Conservation (phyloP, 1,140 invertebrate genomes). For the Drosophila biarmipes region DNA sequence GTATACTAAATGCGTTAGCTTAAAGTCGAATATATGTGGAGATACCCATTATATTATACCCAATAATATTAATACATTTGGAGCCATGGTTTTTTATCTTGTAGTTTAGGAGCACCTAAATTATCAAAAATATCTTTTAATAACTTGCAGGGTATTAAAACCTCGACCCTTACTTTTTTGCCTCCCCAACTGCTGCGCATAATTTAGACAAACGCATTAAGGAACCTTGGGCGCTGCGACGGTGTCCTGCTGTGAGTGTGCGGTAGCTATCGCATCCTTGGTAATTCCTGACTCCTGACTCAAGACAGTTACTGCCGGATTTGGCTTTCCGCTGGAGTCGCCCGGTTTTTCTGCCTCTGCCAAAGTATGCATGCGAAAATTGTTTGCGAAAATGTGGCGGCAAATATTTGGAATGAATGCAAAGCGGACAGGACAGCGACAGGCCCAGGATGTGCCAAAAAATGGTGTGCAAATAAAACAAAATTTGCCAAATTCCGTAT, state of each 20-base stretch:
- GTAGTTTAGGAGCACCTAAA: background rate
- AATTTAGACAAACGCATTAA: slow-evolving; percentile 75
- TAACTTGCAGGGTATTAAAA: background rate
- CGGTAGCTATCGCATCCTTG: slow-evolving; percentile 27
- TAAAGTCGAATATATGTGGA: too few relatives aligned
- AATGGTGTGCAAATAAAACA: slow-evolving; percentile 41
- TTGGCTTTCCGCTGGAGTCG: slow-evolving; percentile 18
- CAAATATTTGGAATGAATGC: slow-evolving; percentile 78
- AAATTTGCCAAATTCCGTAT: slow-evolving; percentile 27
- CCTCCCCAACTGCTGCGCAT: slow-evolving; percentile 55
- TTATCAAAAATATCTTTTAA: background rate
- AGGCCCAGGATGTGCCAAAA: slow-evolving; percentile 59
- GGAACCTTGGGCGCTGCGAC: slow-evolving; percentile 48
- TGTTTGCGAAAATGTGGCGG: slow-evolving; percentile 74
- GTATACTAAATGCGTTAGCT: too few relatives aligned
- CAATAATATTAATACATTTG: too few relatives aligned
- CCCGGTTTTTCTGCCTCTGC: slow-evolving; percentile 34
- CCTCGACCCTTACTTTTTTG: slow-evolving; percentile 1
- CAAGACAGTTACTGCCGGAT: slow-evolving; percentile 52
- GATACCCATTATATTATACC: too few relatives aligned
- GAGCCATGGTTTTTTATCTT: background rate
- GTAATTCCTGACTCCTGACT: slow-evolving; percentile 44
- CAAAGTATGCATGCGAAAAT: slow-evolving; percentile 72
- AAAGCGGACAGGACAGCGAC: slow-evolving; percentile 65
- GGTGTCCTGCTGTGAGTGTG: slow-evolving; percentile 44